phyloP scores from a whole-genome alignment of 1,140 invertebrate genomes.

The Stegodyphus mimosarum region DNA sequence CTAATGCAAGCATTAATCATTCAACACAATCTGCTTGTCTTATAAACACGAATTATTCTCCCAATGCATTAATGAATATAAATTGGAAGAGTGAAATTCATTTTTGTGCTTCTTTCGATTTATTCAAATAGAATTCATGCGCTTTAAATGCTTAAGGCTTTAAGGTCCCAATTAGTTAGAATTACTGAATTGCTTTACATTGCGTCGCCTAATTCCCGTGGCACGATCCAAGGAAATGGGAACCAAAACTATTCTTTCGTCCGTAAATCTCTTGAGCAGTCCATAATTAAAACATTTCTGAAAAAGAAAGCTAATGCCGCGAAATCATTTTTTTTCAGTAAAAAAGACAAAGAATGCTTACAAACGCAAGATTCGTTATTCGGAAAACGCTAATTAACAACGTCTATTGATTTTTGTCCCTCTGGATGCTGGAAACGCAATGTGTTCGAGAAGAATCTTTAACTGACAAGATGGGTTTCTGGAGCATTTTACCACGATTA shows the following conservation, averaged over 20 bases:
- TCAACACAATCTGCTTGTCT: no score
- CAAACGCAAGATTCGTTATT: slow-evolving; percentile 20
- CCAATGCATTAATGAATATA: no score
- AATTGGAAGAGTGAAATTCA: no score
- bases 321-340: background rate
- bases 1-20: no score
- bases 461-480: background rate
- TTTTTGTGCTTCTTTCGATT: background rate
- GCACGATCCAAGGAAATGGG: slow-evolving; percentile 6
- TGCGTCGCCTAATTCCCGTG: slow-evolving; percentile 23
- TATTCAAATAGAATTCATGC: slow-evolving; percentile 27
- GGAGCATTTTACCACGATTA: background rate
- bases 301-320: slow-evolving; percentile 10
- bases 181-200: slow-evolving; percentile 52
- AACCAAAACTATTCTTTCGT: slow-evolving; percentile 44
- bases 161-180: slow-evolving; percentile 49
- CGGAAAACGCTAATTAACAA: slow-evolving; percentile 46
- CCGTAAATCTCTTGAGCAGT: slow-evolving; percentile 32
- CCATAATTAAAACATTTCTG: slow-evolving; percentile 47
- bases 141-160: slow-evolving; percentile 49
- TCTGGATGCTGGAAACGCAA: background rate
- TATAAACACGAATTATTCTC: no score
- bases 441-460: background rate
- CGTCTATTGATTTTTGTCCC: slow-evolving; percentile 24
- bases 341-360: slow-evolving; percentile 5